These are phyloP conservation scores for Micrasema minimum DNA, from an alignment of 1,140 invertebrate species.

Conservation along the genomic window DNA sequence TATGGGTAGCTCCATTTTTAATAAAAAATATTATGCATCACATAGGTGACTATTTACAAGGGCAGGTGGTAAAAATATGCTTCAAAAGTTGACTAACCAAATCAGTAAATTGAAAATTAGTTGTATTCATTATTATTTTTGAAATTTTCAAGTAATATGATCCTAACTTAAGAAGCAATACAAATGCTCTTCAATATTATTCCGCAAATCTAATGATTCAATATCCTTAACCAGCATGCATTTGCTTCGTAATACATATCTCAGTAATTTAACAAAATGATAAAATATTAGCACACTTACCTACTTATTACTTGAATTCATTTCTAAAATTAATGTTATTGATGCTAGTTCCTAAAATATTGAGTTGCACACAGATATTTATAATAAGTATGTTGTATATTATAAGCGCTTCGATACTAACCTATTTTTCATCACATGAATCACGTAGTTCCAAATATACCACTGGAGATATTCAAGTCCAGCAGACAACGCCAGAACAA, in stretches of 20 bases:
- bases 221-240: conserved; percentile 17
- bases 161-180: too few species aligned
- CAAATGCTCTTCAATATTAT: too few species aligned
- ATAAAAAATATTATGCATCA: too few species aligned
- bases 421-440: conserved; percentile 47
- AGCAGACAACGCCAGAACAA: conserved; percentile 66
- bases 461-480: conserved; percentile 68
- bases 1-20: too few species aligned
- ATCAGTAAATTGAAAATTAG: too few species aligned
- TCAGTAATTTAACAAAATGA: conserved; percentile 1
- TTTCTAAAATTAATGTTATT: not conserved
- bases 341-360: not conserved
- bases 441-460: conserved; percentile 66
- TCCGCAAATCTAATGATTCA: not conserved
- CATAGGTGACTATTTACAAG: too few species aligned
- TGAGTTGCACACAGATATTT: conserved; percentile 1
- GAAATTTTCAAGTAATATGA: too few species aligned
- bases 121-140: too few species aligned
- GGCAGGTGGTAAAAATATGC: too few species aligned
- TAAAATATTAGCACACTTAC: not conserved
- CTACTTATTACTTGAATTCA: too few species aligned
- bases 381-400: too few species aligned
- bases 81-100: too few species aligned
- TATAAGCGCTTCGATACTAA: conserved; percentile 37
- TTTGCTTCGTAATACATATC: conserved; percentile 1